Percentiles rank a stretch among this genome's conserved stretches.
Evolutionary conservation across 2,888 invertebrate species (phyloP).

Genomic region (Kryphioiulus occultus): DNA sequence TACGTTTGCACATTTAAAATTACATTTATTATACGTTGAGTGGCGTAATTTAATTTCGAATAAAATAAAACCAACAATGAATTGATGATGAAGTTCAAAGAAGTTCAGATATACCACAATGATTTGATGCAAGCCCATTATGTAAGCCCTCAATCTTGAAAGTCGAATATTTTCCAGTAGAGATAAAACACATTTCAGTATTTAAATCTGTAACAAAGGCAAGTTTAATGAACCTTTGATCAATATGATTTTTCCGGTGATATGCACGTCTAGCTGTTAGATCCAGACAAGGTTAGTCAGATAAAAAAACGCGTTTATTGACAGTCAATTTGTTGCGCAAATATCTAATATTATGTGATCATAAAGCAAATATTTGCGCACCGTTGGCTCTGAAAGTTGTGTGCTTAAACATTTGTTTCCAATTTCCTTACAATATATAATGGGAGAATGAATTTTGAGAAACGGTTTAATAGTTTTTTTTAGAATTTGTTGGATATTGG

Average conservation of each 20-base stretch:
- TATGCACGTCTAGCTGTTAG: neutral
- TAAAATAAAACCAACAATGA: too few species aligned
- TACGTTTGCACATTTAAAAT: too few species aligned
- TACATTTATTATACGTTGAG: too few species aligned
- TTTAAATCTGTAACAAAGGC: neutral
- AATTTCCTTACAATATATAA: neutral
- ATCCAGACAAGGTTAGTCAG: neutral
- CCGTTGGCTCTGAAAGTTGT: neutral
- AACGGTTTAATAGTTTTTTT: neutral
- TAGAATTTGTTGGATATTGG: neutral
- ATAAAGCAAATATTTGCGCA: slow-evolving; percentile 1
- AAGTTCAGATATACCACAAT: neutral
- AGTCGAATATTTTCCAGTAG: neutral
- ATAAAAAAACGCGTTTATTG: neutral
- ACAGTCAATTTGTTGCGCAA: neutral
- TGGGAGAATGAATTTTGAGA: neutral
- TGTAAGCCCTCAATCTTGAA: neutral
- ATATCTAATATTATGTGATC: neutral
- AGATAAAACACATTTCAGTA: neutral
- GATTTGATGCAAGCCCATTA: neutral
- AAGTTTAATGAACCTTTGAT: neutral
- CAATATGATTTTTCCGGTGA: neutral
- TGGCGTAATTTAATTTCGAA: too few species aligned
- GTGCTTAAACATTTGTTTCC: neutral
- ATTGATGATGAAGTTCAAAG: too few species aligned